Evolutionary conservation across 2,113 vertebrate genomes (phyloP).

Genomic region (Gavialis gangeticus): DNA sequence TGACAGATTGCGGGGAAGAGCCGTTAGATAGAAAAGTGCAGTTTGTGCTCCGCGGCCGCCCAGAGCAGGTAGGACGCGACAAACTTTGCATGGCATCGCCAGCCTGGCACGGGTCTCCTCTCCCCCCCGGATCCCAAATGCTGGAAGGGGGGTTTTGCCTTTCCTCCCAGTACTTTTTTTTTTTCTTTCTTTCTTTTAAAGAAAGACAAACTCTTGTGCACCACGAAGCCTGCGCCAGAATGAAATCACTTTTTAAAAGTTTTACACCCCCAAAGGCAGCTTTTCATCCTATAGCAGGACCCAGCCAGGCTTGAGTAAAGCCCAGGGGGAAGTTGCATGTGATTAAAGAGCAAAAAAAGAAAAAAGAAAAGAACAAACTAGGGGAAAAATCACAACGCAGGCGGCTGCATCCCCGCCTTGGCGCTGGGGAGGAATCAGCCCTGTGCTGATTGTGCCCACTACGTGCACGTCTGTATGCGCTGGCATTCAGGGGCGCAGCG

Average conservation of each 20-base stretch:
- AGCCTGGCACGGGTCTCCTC: not conserved
- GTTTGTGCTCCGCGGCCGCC: conserved; percentile 72
- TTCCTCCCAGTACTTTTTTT: no score
- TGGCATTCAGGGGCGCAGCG: not conserved
- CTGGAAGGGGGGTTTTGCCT: no score
- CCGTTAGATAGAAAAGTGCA: conserved; percentile 87
- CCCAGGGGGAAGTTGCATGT: not conserved
- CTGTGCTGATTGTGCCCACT: not conserved
- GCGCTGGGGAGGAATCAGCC: no score
- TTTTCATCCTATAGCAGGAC: not conserved
- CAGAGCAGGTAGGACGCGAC: conserved; percentile 50
- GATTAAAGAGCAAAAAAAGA: not conserved
- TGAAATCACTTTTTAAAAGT: not conserved
- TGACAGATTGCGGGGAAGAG: conserved; percentile 93
- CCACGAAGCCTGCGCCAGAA: not conserved
- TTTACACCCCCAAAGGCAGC: not conserved
- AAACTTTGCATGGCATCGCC: not conserved
- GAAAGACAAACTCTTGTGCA: not conserved
- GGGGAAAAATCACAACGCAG: no score
- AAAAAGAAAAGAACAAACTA: not conserved
- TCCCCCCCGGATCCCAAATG: not conserved
- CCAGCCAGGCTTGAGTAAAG: not conserved
- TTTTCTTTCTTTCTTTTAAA: not conserved
- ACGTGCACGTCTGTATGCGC: no score
- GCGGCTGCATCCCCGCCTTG: no score